A percentile compares a stretch with the other conserved stretches of the same genome.
These are phyloP conservation scores for Axis porcinus DNA, from an alignment of 2,113 vertebrate genomes.

Conservation along the genomic window DNA sequence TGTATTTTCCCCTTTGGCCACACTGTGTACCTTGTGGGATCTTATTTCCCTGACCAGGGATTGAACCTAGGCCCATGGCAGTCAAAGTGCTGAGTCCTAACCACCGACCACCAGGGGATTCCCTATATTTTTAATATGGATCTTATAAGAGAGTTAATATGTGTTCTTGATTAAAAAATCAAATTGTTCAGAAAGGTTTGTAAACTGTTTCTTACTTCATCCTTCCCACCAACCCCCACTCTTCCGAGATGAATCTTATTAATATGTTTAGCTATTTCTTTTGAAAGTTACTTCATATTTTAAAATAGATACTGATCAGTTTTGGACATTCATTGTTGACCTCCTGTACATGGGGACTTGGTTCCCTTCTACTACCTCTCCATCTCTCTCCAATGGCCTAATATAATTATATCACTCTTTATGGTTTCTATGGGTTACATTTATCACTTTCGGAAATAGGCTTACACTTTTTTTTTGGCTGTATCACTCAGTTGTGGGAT, in stretches of 20 bases:
- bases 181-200: background rate
- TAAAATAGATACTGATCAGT: background rate
- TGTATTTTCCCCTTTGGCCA: background rate
- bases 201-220: background rate
- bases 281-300: background rate
- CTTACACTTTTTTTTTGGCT: background rate
- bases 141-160: background rate
- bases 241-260: background rate
- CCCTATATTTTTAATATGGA: background rate
- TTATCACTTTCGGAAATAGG: background rate
- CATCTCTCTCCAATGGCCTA: background rate
- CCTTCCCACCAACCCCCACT: background rate
- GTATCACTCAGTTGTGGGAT: background rate
- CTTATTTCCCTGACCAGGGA: background rate
- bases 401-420: background rate
- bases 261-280: background rate
- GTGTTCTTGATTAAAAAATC: background rate
- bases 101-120: background rate
- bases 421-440: background rate
- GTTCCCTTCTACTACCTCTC: background rate
- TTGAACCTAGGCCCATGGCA: background rate
- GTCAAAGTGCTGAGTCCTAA: background rate
- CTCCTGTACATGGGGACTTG: background rate
- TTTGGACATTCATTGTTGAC: background rate
- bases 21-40: background rate